A percentile compares a stretch with the other conserved stretches of the same genome.
Conservation (phyloP, 2,113 vertebrate species). For the Ahaetulla prasina region DNA sequence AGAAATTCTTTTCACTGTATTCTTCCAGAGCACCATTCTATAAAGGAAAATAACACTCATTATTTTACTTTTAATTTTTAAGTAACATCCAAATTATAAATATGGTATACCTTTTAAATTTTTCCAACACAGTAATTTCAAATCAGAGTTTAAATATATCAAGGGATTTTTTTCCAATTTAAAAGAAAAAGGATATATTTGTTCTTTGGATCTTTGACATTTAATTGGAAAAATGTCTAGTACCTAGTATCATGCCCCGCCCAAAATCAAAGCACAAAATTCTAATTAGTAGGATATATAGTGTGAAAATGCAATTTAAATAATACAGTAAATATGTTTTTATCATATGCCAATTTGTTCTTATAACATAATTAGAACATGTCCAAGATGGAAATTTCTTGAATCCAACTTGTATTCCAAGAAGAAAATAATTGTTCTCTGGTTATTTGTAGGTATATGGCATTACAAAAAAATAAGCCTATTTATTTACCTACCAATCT, state of each 20-base stretch:
- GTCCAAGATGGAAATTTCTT: neutral
- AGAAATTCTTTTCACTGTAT: constrained; percentile 80
- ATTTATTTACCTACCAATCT: neutral
- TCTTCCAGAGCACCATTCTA: constrained; percentile 78
- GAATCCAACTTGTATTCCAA: neutral
- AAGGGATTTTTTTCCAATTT: neutral
- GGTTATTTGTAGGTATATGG: neutral
- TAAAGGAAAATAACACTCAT: constrained; percentile 23
- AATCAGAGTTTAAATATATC: neutral
- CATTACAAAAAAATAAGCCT: neutral
- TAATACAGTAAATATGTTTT: neutral
- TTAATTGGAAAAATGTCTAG: neutral
- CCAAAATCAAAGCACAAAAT: neutral
- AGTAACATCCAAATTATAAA: neutral
- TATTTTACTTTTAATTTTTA: neutral
- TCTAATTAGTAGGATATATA: neutral
- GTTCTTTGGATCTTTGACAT: neutral
- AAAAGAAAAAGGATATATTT: neutral
- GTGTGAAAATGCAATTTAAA: neutral
- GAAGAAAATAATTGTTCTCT: neutral
- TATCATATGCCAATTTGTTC: neutral
- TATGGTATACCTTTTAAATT: rapidly evolving
- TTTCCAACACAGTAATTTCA: neutral
- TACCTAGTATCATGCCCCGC: neutral
- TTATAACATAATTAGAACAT: neutral